Conservation (phyloP, 2,888 invertebrate species). For the Athetis lepigone region DNA sequence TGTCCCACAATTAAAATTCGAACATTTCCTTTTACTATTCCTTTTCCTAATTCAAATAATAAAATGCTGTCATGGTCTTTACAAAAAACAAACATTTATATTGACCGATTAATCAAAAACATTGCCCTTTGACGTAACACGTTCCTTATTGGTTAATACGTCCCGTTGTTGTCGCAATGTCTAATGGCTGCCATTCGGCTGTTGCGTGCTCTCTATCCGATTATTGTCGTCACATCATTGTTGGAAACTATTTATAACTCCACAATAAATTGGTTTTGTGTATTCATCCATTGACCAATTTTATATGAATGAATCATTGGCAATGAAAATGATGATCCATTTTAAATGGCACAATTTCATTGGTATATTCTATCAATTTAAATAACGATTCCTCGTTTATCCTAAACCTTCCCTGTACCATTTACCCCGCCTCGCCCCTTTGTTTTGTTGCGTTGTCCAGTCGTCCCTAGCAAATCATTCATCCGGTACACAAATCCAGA, state of each 20-base stretch:
- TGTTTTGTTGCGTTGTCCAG: conserved; percentile 78
- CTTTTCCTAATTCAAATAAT: no score
- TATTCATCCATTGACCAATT: conserved; percentile 22
- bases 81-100: conserved; percentile 18
- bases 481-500: conserved; percentile 90
- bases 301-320: conserved; percentile 7
- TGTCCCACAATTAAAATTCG: conserved; percentile 18
- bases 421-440: conserved; percentile 62
- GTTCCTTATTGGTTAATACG: conserved; percentile 80
- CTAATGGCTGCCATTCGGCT: conserved; percentile 70
- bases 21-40: no score
- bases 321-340: conserved; percentile 3
- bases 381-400: not conserved
- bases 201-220: conserved; percentile 79
- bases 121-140: conserved; percentile 72
- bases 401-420: conserved; percentile 5
- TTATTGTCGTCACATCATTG: conserved; percentile 53
- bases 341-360: not conserved
- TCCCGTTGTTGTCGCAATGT: conserved; percentile 70
- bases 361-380: not conserved
- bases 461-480: conserved; percentile 77
- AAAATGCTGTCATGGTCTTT: not conserved
- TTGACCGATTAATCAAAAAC: conserved; percentile 70
- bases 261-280: conserved; percentile 17
- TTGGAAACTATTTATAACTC: conserved; percentile 42